A percentile compares a stretch with the other conserved stretches of the same genome.
phyloP scores from a whole-genome alignment of 2,888 invertebrate species.

The Phaonia tiefii region DNA sequence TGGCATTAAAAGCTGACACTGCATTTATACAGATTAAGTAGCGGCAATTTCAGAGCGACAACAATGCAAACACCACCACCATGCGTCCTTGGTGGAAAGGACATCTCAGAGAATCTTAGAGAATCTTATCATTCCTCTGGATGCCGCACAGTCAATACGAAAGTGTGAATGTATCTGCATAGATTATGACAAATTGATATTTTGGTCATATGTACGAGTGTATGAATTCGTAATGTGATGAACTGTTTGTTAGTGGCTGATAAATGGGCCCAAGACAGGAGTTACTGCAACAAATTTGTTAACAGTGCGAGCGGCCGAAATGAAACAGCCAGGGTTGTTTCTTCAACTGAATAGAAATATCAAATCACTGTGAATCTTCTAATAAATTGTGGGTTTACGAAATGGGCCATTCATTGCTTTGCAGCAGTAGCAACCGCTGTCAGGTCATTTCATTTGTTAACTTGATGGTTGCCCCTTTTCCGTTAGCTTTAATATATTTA shows the following conservation, averaged over 20 bases:
- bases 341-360: constrained; percentile 63
- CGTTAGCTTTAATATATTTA: constrained; percentile 53
- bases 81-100: background rate
- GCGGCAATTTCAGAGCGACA: too few relatives aligned
- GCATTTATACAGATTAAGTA: too few relatives aligned
- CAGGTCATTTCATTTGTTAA: constrained; percentile 59
- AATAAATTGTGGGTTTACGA: constrained; percentile 60
- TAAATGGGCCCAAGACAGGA: constrained; percentile 49
- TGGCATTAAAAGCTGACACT: too few relatives aligned
- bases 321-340: background rate
- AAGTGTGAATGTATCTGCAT: constrained; percentile 18
- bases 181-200: constrained; percentile 61
- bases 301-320: background rate
- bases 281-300: background rate
- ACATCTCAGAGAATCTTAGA: constrained; percentile 20
- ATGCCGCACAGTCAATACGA: background rate
- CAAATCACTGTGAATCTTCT: constrained; percentile 54
- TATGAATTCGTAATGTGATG: background rate
- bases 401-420: constrained; percentile 40
- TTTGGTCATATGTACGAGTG: background rate
- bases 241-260: constrained; percentile 64
- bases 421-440: constrained; percentile 36
- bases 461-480: constrained; percentile 24
- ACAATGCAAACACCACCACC: too few relatives aligned
- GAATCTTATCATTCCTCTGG: constrained; percentile 32